Conservation (phyloP, 2,888 invertebrate genomes). For the Andrena bucephala region DNA sequence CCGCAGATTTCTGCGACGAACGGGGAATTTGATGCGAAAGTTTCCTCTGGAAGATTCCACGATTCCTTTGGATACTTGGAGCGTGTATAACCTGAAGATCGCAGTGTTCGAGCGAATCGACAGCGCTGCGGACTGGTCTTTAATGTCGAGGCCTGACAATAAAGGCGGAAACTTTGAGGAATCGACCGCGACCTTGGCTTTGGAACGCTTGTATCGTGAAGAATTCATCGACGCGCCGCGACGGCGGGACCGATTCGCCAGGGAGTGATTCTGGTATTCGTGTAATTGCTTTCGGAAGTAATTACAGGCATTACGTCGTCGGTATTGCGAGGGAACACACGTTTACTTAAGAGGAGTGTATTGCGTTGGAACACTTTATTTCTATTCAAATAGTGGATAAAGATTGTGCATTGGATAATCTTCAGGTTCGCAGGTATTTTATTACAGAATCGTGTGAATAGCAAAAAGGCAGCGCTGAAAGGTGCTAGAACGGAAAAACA, state of each 20-base stretch:
- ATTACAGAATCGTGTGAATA: too few relatives aligned
- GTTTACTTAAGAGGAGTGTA: neutral
- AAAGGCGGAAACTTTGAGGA: neutral
- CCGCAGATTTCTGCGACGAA: neutral
- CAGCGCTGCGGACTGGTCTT: neutral
- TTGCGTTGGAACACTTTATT: neutral
- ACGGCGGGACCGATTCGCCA: constrained; percentile 13
- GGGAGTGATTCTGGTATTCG: neutral
- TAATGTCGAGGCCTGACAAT: neutral
- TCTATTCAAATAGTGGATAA: neutral
- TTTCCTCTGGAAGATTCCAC: neutral
- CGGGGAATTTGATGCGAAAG: neutral
- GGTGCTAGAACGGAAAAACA: constrained; percentile 11
- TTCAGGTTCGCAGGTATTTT: neutral
- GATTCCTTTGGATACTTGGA: neutral
- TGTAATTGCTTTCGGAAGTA: neutral
- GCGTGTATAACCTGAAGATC: neutral
- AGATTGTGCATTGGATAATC: neutral
- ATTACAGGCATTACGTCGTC: neutral
- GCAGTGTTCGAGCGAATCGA: neutral
- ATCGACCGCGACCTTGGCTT: constrained; percentile 40
- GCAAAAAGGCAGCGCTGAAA: neutral
- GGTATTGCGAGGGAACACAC: neutral
- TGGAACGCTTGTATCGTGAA: constrained; percentile 1
- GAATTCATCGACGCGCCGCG: constrained; percentile 7